Conservation (phyloP, 1,140 invertebrate genomes). For the Drosophila nebulosa region DNA sequence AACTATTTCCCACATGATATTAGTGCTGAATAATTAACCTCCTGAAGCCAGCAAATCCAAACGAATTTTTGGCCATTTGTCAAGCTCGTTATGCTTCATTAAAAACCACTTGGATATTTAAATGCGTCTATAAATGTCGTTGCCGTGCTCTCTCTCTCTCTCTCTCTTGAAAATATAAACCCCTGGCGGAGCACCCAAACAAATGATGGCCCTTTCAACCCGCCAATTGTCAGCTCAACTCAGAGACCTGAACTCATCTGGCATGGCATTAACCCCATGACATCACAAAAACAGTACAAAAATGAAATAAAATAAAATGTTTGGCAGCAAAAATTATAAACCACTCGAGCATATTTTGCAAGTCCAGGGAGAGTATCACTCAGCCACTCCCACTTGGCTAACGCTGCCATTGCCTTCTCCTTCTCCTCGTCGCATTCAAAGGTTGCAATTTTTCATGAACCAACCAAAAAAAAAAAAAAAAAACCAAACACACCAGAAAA, state of each 20-base stretch:
- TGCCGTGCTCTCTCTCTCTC: neutral
- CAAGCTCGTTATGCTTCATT: conserved; percentile 35
- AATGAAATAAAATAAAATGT: conserved; percentile 44
- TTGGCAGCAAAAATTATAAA: conserved; percentile 70
- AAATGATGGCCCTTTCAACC: conserved; percentile 57
- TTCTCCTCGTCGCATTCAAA: neutral
- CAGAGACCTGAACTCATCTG: conserved; percentile 23
- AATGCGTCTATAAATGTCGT: conserved; percentile 57
- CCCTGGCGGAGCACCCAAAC: conserved; percentile 40
- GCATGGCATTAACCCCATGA: conserved; percentile 59
- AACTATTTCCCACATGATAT: too few species aligned
- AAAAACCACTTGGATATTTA: conserved; percentile 60
- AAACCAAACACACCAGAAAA: conserved; percentile 11
- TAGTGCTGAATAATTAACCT: neutral
- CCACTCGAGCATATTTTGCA: conserved; percentile 71
- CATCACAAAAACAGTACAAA: conserved; percentile 12
- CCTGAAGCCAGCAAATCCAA: neutral
- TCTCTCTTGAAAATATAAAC: too few species aligned
- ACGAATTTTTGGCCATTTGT: neutral
- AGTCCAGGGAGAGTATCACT: conserved; percentile 34
- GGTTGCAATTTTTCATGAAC: conserved; percentile 52
- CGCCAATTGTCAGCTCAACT: conserved; percentile 64
- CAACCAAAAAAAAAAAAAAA: conserved; percentile 21
- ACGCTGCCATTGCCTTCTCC: neutral
- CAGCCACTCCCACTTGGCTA: neutral